Conservation (phyloP, 2,113 vertebrate species). For the Probosciger aterrimus region DNA sequence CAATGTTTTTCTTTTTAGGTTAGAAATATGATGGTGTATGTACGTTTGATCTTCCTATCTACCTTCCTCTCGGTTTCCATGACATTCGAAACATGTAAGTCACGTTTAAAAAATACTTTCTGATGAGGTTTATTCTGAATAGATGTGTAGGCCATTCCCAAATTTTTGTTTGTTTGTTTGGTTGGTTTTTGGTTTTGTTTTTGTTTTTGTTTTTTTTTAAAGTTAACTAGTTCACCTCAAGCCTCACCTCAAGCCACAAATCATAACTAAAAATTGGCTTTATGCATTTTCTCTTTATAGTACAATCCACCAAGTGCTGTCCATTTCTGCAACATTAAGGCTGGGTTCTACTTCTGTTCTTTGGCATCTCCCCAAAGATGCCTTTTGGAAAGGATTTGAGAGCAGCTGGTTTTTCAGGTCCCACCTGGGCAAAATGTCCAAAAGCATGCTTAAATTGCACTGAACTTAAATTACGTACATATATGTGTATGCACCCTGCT, state of each 20-base stretch:
- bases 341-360: neutral
- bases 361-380: neutral
- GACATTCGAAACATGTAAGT: conserved; percentile 47
- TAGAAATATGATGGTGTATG: neutral
- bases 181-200: neutral
- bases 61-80: neutral
- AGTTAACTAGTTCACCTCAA: neutral
- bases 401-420: neutral
- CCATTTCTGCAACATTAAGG: neutral
- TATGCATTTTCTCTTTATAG: neutral
- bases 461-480: neutral
- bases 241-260: neutral
- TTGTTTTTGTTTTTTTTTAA: neutral
- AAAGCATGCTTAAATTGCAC: neutral
- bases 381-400: neutral
- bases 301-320: neutral
- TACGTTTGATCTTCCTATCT: conserved; percentile 3
- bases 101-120: neutral
- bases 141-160: neutral
- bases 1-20: neutral
- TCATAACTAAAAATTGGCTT: neutral
- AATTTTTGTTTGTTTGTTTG: neutral
- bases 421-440: neutral
- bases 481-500: rapidly evolving
- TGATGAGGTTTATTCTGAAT: neutral